Evolutionary conservation across 2,113 vertebrate genomes (phyloP).

Genomic region (Colaptes auratus): DNA sequence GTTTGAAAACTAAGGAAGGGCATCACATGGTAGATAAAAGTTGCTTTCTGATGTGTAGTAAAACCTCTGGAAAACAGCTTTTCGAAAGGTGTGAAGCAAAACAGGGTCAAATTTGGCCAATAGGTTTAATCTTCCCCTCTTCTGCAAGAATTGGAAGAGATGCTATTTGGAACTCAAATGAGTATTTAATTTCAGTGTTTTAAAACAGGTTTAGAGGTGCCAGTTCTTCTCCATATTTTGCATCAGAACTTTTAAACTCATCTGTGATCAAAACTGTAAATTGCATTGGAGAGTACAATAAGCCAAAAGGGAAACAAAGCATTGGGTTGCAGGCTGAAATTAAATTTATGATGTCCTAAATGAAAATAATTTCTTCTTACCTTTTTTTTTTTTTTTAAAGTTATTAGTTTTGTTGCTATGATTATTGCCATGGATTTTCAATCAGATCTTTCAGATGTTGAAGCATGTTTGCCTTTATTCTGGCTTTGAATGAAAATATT

Average conservation of each 20-base stretch:
- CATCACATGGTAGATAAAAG: not conserved
- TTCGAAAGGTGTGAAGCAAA: not conserved
- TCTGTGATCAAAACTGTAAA: not conserved
- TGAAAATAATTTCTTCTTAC: not conserved
- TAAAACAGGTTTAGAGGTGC: not conserved
- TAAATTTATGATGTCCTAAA: not conserved
- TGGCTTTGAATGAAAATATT: not conserved
- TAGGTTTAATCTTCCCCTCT: not conserved
- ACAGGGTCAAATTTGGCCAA: not conserved
- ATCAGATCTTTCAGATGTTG: not conserved
- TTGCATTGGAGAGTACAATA: not conserved
- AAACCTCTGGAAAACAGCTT: slow-evolving; percentile 1
- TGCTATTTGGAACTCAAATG: not conserved
- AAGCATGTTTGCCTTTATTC: not conserved
- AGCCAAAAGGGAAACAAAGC: slow-evolving; percentile 33
- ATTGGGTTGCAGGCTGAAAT: not conserved
- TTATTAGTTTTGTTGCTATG: not conserved
- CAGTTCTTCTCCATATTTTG: not conserved
- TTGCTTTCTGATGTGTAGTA: not conserved
- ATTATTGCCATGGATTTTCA: not conserved
- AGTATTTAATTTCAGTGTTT: not conserved
- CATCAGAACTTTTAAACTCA: not conserved
- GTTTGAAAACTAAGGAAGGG: not conserved
- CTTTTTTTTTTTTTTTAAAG: not conserved
- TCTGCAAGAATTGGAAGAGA: not conserved